Base-by-base conservation (phyloP, 2,797 vertebrate genomes). In the Sebastes wilsoni region DNA sequence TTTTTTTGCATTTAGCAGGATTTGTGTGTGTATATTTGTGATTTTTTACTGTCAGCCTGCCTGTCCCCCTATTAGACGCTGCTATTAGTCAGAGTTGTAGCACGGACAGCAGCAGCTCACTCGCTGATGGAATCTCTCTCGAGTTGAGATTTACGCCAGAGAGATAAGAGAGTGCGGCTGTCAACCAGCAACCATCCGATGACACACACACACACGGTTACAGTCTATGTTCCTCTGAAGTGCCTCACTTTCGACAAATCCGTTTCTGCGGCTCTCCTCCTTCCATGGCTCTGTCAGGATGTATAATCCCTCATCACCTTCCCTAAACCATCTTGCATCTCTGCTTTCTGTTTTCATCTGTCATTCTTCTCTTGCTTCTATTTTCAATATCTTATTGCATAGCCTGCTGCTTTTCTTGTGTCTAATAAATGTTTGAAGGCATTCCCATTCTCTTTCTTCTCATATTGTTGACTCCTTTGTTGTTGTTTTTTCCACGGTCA, bases 281-380 rank as follows among this genome's bases (percentile, higher is more conserved):
- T 72, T 84, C 65, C 74, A 38, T 83, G 77, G 65, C 81, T 93
- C 85, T 91, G 87, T 91, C 91, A 89, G 74, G 78, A 72, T 66
- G 54, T 78, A 87, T 89, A 89, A 90, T 92, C 86, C 84, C 88
- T 88, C 86, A 88, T 91, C 88, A 81, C 86, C 89, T 88, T 87
- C 66, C 56, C 82, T 58, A 78, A 93, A 82, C 66, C 81, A 76
- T 88, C 72, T 81, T 82, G 79, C 72, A 83, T 86, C 68, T 78
- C 74, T 67, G 59, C 80, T 79, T 74, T 66, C 76, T 52, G 68
- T 83, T 88, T 84, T 72, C 82, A 80, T 87, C 80, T 66, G 74
- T 81, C 79, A 65, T 36, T 61, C 62, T 55, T 34, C n/a, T 58
- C 66, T 58, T 13, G 27, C 55, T 28, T 55, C 20, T 54, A 22